phyloP scores from a whole-genome alignment of 2,797 vertebrate species.

The Lacerta viridis region DNA sequence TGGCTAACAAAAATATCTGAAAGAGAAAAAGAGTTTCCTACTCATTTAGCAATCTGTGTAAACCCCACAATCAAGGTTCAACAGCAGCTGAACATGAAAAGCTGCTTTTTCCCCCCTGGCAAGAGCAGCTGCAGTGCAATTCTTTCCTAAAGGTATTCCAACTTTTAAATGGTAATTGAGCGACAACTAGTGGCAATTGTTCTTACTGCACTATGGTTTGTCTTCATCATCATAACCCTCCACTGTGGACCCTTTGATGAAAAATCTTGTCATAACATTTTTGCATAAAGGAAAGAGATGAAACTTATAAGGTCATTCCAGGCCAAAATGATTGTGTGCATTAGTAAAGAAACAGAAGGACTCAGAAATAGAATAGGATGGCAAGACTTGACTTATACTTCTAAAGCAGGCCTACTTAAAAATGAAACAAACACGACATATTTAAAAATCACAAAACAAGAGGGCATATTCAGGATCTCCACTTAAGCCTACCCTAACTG shows the following conservation, averaged over 20 bases:
- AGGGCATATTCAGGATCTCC: not conserved
- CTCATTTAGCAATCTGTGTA: constrained; percentile 13
- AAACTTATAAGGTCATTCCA: not conserved
- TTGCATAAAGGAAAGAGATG: no score
- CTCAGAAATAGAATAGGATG: not conserved
- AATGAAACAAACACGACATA: not conserved
- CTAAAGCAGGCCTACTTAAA: not conserved
- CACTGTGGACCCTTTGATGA: not conserved
- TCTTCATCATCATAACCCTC: not conserved
- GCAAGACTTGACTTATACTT: not conserved
- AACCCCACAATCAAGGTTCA: constrained; percentile 1
- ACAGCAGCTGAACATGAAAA: not conserved
- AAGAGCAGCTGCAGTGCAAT: accelerated
- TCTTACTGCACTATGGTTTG: constrained; percentile 24
- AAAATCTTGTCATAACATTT: not conserved
- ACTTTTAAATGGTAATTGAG: constrained; percentile 66
- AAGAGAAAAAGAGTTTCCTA: not conserved
- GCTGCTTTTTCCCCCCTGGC: not conserved
- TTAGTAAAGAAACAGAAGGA: not conserved
- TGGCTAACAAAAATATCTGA: not conserved
- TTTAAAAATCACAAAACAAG: not conserved
- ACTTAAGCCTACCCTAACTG: not conserved
- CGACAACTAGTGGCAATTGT: constrained; percentile 76
- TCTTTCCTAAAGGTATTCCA: constrained; percentile 26
- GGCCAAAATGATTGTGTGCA: not conserved